phyloP scores from a whole-genome alignment of 2,888 invertebrate species.

The Cremastobaeus sp. region DNA sequence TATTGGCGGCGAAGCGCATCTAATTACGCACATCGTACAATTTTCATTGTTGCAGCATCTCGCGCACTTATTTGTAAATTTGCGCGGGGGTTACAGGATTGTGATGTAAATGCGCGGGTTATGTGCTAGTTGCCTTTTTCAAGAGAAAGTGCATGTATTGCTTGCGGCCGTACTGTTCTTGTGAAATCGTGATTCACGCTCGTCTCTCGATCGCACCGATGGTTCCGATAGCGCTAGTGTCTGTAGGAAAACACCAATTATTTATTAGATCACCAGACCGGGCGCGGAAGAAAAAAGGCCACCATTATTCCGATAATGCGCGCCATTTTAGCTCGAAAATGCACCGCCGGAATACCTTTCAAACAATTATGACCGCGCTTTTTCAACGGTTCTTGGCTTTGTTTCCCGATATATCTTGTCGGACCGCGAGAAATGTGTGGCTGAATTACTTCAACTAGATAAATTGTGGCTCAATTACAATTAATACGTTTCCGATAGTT shows the following conservation, averaged over 20 bases:
- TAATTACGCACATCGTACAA: conserved; percentile 35
- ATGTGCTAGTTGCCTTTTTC: conserved; percentile 46
- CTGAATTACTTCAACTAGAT: no score
- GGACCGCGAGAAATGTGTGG: no score
- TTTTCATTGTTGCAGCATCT: conserved; percentile 55
- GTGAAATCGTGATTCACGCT: conserved; percentile 65
- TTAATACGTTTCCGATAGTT: no score
- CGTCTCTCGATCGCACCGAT: conserved; percentile 38
- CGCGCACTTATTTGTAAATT: conserved; percentile 42
- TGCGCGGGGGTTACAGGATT: conserved; percentile 43
- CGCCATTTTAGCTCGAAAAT: conserved; percentile 5
- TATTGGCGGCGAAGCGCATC: conserved; percentile 29
- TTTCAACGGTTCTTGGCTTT: no score
- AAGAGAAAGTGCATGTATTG: conserved; percentile 68
- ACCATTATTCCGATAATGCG: conserved; percentile 3
- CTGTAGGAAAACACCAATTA: conserved; percentile 19
- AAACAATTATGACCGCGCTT: no score
- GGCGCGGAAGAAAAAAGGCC: not conserved
- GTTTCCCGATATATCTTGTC: no score
- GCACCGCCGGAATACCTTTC: not conserved
- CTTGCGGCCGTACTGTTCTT: conserved; percentile 65
- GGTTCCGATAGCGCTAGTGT: conserved; percentile 14
- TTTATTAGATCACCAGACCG: conserved; percentile 16
- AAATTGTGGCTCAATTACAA: no score
- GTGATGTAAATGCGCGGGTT: conserved; percentile 51